Conservation (phyloP, 2,113 vertebrate species). For the Alces alces region DNA sequence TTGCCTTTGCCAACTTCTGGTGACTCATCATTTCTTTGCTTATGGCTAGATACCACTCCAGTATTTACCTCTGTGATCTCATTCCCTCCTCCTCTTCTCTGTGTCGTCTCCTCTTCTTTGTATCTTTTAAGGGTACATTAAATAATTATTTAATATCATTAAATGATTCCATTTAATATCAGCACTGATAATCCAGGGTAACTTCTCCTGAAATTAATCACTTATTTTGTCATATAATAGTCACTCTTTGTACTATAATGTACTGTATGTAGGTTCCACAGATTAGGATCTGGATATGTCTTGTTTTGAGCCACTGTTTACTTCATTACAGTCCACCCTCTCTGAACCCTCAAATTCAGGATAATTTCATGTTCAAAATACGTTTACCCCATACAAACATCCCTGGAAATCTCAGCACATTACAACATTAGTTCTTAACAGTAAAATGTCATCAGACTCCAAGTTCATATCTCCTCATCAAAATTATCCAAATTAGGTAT, state of each 20-base stretch:
- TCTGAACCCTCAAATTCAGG: not conserved
- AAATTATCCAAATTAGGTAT: not conserved
- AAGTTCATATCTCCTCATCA: not conserved
- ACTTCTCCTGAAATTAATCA: not conserved
- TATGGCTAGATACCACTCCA: not conserved
- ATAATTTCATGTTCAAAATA: not conserved
- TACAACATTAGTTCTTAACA: not conserved
- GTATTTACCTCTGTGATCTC: not conserved
- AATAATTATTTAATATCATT: not conserved
- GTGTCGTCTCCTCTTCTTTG: not conserved
- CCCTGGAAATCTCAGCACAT: not conserved
- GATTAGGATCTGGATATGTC: not conserved
- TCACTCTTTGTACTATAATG: not conserved
- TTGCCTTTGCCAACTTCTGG: not conserved
- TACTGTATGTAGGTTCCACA: not conserved
- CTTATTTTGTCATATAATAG: not conserved
- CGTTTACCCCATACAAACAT: not conserved
- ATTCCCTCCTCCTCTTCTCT: not conserved
- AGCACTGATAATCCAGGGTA: not conserved
- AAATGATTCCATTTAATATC: not conserved
- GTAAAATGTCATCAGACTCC: not conserved
- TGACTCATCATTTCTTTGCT: not conserved
- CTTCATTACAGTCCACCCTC: not conserved
- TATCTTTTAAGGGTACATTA: not conserved
- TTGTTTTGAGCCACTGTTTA: not conserved